Evolutionary conservation across 2,797 vertebrate genomes (phyloP), one percentile per base, ranked within the genome.

Genomic region (Microctenopoma stevenorrisi): DNA sequence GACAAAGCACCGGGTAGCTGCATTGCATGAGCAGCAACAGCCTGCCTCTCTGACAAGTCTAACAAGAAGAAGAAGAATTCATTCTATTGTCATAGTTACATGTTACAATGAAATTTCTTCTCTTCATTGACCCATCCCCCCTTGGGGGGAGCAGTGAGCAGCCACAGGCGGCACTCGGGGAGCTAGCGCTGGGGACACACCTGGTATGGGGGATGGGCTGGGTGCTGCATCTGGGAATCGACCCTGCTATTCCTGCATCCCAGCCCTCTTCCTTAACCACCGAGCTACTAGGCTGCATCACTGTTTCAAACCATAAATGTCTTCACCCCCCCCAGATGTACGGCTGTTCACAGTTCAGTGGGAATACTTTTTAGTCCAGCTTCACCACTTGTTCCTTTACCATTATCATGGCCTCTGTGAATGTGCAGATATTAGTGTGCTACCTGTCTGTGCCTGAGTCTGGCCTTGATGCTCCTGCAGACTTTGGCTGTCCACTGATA

Each of bases 401-500:
- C n/a, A 54, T 48, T 47, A 51, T 62, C 11, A 22, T n/a, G 40
- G 30, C 60, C 4, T 63, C 30, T 63, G 40, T 73, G 51, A 11
- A 48, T 0, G 25, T 52, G n/a, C 18, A 33, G 28, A 38, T 66
- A 16, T 57, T 4, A 16, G 47, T 52, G 26, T 55, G 53, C 52
- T 88, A 90, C 89, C 91, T 84, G 94, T 94, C 40, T 96, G 93
- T n/a, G 94, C 89, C 64, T 95, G 93, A 75, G 93, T 93, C 6
- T 94, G 92, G n/a, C 95, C 94, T 75, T 92, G 93, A 87, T 96
- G 96, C 71, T 98, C 96, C 10, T 96, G 97, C 64, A 96, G 94
- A 86, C 98, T 98, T 78, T 98, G 96, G 87, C 94, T 97, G 91
- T 98, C 96, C 78, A 99, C 98, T 0, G 98, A 99, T 87, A 99